These are phyloP conservation scores for Myrmophylax atrothorax DNA, from an alignment of 2,113 vertebrate genomes.

Conservation along the genomic window DNA sequence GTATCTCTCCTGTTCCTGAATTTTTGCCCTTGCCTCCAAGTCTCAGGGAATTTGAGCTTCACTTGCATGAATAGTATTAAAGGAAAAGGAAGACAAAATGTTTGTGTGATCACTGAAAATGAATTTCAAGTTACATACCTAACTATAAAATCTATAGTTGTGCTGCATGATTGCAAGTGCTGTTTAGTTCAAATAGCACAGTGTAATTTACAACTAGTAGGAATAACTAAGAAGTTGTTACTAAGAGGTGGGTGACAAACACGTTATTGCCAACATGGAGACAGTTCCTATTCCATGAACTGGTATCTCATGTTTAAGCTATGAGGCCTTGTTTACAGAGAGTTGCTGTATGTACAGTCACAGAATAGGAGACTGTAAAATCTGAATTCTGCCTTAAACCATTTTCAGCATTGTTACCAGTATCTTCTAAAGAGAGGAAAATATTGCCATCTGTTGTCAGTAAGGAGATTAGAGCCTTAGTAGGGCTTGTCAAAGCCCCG, in stretches of 20 bases:
- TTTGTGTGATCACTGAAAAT: neutral
- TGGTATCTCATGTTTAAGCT: neutral
- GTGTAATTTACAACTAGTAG: neutral
- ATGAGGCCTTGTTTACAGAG: neutral
- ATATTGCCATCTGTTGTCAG: slow-evolving; percentile 8
- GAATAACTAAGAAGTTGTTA: neutral
- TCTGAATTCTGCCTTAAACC: neutral
- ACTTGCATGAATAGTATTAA: neutral
- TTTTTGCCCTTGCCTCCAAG: neutral
- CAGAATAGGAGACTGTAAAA: neutral
- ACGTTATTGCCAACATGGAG: neutral
- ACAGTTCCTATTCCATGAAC: neutral
- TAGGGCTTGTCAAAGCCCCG: neutral
- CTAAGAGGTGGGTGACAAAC: neutral
- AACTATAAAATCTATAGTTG: neutral
- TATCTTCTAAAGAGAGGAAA: neutral
- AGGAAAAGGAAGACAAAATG: neutral
- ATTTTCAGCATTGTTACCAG: neutral
- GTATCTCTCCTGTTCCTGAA: neutral
- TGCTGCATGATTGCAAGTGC: neutral
- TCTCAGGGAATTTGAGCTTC: neutral
- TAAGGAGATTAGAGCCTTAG: neutral
- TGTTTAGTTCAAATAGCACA: neutral
- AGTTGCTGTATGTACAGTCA: neutral
- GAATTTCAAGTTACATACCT: neutral